A percentile compares a stretch with the other conserved stretches of the same genome.
Conservation (phyloP, 2,797 vertebrate genomes). For the Gymnoscopelus braueri region DNA sequence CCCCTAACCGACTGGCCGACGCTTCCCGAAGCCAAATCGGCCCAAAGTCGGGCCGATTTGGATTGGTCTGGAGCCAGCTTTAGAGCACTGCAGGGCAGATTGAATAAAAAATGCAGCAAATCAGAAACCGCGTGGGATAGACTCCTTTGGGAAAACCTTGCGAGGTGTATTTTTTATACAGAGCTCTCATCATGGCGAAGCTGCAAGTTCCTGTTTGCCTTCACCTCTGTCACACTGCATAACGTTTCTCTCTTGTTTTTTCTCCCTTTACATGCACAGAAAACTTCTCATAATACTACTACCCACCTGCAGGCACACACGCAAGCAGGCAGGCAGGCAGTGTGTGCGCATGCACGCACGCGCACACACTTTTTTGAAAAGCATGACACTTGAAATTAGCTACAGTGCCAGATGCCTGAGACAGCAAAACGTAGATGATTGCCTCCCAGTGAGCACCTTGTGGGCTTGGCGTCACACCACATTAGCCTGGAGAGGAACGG, state of each 20-base stretch:
- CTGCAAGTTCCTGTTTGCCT: conserved; percentile 29
- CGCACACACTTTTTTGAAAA: conserved; percentile 26
- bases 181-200: not conserved
- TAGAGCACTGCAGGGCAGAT: conserved; percentile 1
- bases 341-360: conserved; percentile 12
- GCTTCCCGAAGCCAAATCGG: too few relatives aligned
- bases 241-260: conserved; percentile 5
- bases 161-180: conserved; percentile 12
- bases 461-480: conserved; percentile 50
- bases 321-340: conserved; percentile 2
- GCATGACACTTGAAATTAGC: conserved; percentile 63
- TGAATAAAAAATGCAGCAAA: conserved; percentile 13
- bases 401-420: conserved; percentile 54
- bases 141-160: conserved; percentile 7
- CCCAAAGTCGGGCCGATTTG: too few relatives aligned
- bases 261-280: not conserved
- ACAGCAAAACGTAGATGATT: conserved; percentile 55
- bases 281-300: not conserved
- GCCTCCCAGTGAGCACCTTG: conserved; percentile 40
- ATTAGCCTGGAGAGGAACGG: conserved; percentile 48
- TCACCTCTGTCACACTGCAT: conserved; percentile 26
- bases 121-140: not conserved
- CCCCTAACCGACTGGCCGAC: too few relatives aligned
- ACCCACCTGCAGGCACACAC: conserved; percentile 15
- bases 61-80: too few relatives aligned